Percentiles rank a stretch among this genome's conserved stretches.
Conservation (phyloP, 64 coral and sea anemone species). For the Pocillopora verrucosa region DNA sequence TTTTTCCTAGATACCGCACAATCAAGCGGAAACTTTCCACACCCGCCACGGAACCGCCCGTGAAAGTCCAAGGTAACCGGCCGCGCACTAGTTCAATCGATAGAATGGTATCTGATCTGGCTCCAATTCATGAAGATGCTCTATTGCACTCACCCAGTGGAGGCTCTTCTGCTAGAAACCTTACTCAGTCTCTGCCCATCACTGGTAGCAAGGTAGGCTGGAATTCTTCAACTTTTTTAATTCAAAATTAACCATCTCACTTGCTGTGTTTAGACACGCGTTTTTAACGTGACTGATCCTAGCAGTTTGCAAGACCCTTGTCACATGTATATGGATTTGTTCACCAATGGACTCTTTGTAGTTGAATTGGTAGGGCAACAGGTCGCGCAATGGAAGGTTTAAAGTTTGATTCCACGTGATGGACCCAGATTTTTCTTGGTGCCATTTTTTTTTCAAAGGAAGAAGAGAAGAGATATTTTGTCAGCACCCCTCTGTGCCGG, state of each 20-base stretch:
- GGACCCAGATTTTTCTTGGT: too few relatives aligned
- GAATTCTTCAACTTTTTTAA: not conserved
- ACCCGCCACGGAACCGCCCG: not conserved
- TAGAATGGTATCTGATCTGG: constrained; percentile 28
- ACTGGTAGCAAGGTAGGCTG: constrained; percentile 4
- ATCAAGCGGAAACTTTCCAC: constrained; percentile 59
- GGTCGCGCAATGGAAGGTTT: too few relatives aligned
- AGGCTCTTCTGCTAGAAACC: constrained; percentile 6
- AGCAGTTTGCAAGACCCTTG: too few relatives aligned
- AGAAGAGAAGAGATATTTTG: too few relatives aligned
- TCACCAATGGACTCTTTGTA: too few relatives aligned
- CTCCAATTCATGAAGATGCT: constrained; percentile 34
- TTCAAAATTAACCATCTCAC: not conserved
- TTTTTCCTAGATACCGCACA: constrained; percentile 29
- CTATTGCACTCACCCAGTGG: constrained; percentile 21
- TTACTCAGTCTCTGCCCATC: constrained; percentile 26
- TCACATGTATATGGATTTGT: too few relatives aligned
- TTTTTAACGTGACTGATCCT: too few relatives aligned
- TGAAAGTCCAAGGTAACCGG: not conserved
- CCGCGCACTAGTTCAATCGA: constrained; percentile 39
- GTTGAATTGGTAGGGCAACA: too few relatives aligned
- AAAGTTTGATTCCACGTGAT: too few relatives aligned
- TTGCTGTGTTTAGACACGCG: not conserved
- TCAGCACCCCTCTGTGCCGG: too few relatives aligned
- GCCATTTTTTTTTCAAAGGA: too few relatives aligned